A percentile compares a stretch with the other conserved stretches of the same genome.
Conservation (phyloP, 2,113 vertebrate species). For the Asarcornis scutulata region DNA sequence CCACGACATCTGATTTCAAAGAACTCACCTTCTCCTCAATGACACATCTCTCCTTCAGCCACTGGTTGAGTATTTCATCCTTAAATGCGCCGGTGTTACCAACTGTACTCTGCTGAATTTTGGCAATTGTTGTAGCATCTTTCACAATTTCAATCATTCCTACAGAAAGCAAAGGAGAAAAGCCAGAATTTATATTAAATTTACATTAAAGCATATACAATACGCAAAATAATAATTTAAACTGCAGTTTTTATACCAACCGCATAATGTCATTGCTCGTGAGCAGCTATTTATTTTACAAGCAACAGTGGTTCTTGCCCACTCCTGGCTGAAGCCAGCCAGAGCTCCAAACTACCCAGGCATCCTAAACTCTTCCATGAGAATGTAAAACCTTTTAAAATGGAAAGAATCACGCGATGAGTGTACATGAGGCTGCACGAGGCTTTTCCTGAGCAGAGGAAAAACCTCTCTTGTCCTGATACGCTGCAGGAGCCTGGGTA, state of each 20-base stretch:
- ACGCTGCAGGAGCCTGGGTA: background rate
- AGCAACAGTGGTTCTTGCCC: background rate
- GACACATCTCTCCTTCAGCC: slow-evolving; percentile 93
- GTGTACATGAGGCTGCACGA: background rate
- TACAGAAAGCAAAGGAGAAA: slow-evolving; percentile 47
- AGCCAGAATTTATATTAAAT: background rate
- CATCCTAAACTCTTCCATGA: background rate
- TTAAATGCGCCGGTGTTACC: slow-evolving; percentile 97
- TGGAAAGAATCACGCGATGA: background rate
- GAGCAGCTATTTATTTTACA: background rate
- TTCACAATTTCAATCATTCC: slow-evolving; percentile 99
- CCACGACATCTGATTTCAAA: background rate
- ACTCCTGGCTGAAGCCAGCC: background rate
- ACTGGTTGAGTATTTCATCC: slow-evolving; percentile 95
- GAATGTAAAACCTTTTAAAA: background rate
- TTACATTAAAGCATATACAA: background rate
- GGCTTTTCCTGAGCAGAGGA: background rate
- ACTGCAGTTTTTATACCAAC: background rate
- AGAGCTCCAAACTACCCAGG: background rate
- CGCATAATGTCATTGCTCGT: background rate
- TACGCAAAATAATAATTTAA: background rate
- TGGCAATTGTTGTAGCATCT: slow-evolving; percentile 97
- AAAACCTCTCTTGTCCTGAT: background rate
- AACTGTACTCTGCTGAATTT: slow-evolving; percentile 97
- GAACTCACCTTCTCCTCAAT: slow-evolving; percentile 91